Evolutionary conservation across 1,140 invertebrate genomes (phyloP).

Genomic region (Lepidotrigona ventralis): DNA sequence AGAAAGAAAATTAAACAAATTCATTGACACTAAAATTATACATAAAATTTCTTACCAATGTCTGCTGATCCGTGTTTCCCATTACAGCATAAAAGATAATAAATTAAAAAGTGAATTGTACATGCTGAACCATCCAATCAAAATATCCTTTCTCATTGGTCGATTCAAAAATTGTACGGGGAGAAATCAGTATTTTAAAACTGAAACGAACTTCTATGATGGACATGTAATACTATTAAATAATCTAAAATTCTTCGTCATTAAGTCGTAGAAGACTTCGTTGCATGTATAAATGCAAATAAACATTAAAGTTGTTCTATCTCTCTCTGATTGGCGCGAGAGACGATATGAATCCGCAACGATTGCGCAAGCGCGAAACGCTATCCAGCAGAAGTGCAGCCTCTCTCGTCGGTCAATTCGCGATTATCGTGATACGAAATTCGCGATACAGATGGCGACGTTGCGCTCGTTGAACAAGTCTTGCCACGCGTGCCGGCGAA

Average conservation of each 20-base stretch:
- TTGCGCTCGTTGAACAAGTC: neutral
- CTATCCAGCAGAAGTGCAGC: too few species aligned
- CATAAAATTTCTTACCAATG: neutral
- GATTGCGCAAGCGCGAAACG: conserved; percentile 11
- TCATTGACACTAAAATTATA: conserved; percentile 16
- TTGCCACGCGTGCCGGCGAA: conserved; percentile 35
- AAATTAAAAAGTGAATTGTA: neutral
- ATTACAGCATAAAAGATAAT: neutral
- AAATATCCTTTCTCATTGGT: neutral
- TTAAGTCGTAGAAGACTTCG: neutral
- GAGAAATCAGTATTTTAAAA: neutral
- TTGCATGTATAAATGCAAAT: neutral
- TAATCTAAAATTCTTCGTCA: neutral
- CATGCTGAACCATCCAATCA: neutral
- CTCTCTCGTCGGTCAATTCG: conserved; percentile 40
- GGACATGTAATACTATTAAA: neutral
- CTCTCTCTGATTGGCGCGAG: neutral
- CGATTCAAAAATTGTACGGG: neutral
- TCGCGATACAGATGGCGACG: conserved; percentile 49
- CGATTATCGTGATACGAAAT: neutral
- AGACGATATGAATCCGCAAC: neutral
- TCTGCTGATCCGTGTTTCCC: neutral
- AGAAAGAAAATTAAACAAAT: neutral
- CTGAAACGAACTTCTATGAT: neutral
- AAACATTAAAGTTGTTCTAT: neutral